phyloP scores from a whole-genome alignment of 2,797 vertebrate genomes.

The Rallus crepitans region DNA sequence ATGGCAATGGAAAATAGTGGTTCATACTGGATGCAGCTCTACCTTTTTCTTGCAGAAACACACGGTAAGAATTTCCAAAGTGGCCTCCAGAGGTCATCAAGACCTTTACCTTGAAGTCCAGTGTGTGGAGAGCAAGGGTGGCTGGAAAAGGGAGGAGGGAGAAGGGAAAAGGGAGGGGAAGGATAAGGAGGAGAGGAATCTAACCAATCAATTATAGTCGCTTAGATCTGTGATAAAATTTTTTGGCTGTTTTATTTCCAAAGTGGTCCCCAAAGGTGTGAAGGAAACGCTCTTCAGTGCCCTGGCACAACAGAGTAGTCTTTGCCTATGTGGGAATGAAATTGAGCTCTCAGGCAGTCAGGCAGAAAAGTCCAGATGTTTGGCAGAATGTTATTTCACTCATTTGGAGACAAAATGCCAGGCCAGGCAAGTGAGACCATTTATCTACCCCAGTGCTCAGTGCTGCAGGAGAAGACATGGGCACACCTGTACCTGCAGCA shows the following conservation, averaged over 20 bases:
- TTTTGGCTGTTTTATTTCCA: background rate
- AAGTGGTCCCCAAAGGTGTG: background rate
- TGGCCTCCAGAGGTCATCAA: conserved; percentile 25
- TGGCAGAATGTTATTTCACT: background rate
- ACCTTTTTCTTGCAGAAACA: background rate
- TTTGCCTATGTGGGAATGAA: background rate
- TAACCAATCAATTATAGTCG: background rate
- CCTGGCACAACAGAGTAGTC: background rate
- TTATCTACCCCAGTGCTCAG: background rate
- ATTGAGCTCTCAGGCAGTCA: background rate
- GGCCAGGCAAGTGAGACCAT: background rate
- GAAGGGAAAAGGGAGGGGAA: background rate
- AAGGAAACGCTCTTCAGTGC: background rate
- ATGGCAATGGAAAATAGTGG: background rate
- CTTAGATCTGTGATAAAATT: background rate
- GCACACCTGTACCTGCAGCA: background rate
- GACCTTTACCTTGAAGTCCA: background rate
- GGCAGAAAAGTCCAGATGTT: background rate
- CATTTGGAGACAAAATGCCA: background rate
- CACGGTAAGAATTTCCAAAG: background rate
- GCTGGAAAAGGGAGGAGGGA: background rate
- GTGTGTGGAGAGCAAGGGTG: background rate
- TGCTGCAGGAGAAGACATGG: background rate
- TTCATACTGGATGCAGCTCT: background rate
- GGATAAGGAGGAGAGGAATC: accelerated